These are phyloP conservation scores for Rhinolophus ferrumequinum DNA, from an alignment of 2,113 vertebrate genomes.

Conservation along the genomic window DNA sequence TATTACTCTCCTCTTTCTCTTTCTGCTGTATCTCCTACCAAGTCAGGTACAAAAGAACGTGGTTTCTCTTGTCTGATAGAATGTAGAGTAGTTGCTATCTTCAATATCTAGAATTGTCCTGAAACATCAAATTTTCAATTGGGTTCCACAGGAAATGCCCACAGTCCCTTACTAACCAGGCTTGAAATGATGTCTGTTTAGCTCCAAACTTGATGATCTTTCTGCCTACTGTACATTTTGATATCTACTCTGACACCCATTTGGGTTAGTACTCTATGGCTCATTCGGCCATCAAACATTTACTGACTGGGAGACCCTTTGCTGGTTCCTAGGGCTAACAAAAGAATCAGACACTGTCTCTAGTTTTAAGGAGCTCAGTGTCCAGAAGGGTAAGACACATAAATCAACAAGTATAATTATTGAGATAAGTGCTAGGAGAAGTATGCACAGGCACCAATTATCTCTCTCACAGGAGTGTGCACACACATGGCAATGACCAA, in stretches of 20 bases:
- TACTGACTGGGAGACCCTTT: neutral
- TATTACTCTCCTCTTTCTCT: neutral
- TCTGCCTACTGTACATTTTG: neutral
- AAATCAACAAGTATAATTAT: slow-evolving; percentile 44
- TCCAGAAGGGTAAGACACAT: neutral
- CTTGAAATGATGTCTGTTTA: slow-evolving; percentile 27
- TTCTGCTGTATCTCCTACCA: neutral
- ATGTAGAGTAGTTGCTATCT: neutral
- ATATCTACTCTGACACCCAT: neutral
- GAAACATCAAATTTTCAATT: slow-evolving; percentile 22
- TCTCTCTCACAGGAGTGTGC: neutral
- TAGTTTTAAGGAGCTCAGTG: slow-evolving; percentile 4
- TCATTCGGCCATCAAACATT: slow-evolving; percentile 35
- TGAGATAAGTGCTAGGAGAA: neutral
- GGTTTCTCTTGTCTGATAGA: neutral
- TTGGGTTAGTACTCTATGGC: slow-evolving; percentile 6
- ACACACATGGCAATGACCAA: neutral
- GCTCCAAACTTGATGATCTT: neutral
- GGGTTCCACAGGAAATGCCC: neutral
- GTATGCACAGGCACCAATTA: neutral
- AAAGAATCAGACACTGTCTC: neutral
- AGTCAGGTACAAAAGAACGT: neutral
- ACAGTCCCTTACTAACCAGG: neutral
- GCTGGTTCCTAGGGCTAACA: neutral
- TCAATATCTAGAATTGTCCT: neutral